Evolutionary conservation across 2,888 invertebrate genomes (phyloP).

Genomic region (Pristionchus mayeri): DNA sequence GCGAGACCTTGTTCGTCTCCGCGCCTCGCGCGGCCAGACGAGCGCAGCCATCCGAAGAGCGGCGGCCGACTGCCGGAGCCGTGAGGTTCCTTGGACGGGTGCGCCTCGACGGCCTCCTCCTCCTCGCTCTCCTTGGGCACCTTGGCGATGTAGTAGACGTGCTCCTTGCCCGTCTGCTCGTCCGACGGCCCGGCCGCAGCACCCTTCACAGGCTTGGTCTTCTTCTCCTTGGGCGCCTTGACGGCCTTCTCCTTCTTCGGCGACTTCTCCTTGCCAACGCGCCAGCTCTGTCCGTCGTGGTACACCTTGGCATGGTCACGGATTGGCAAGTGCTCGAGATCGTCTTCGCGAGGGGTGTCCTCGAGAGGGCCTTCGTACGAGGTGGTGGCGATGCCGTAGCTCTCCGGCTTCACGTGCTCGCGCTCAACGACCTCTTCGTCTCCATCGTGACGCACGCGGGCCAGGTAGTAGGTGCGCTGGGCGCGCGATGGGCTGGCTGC

Average conservation of each 20-base stretch:
- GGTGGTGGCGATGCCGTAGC: conserved; percentile 31
- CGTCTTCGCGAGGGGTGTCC: conserved; percentile 35
- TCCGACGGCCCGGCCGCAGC: not conserved
- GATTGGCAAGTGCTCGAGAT: conserved; percentile 18
- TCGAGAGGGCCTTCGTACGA: conserved; percentile 44
- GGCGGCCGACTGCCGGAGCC: conserved; percentile 4
- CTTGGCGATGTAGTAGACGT: conserved; percentile 44
- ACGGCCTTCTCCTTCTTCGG: conserved; percentile 41
- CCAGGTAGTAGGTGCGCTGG: conserved; percentile 32
- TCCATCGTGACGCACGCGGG: conserved; percentile 27
- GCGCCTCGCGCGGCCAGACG: conserved; percentile 25
- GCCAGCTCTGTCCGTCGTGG: conserved; percentile 32
- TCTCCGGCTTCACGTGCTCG: conserved; percentile 40
- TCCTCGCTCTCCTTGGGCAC: conserved; percentile 42
- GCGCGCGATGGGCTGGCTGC: conserved; percentile 29
- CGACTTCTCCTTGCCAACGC: conserved; percentile 36
- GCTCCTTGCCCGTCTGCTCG: conserved; percentile 11
- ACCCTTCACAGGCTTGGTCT: conserved; percentile 8
- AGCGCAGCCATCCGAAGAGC: conserved; percentile 38
- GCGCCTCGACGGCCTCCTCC: conserved; percentile 7
- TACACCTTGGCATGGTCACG: conserved; percentile 34
- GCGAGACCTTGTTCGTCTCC: not conserved
- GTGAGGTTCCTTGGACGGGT: conserved; percentile 11
- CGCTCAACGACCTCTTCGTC: conserved; percentile 34
- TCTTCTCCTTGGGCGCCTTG: conserved; percentile 44